Base-by-base conservation (phyloP, 1,140 invertebrate genomes). In the Gonatopus flavifemur region DNA sequence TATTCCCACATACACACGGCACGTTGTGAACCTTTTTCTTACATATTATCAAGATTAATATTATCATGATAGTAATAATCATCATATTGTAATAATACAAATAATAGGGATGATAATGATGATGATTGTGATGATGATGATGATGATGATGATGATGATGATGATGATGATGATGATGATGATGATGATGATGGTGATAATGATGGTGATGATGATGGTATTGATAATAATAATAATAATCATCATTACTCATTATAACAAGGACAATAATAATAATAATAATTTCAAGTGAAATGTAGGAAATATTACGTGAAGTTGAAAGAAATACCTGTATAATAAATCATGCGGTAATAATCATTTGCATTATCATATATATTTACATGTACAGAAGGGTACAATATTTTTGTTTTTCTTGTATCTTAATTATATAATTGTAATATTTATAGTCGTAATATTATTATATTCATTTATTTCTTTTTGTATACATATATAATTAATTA, bases 21-120 rank as follows among this genome's bases (percentile, higher is more conserved):
- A 88, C 86, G 84, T 87, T 86, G 86, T 88, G 85, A 88, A 87
- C 85, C 85, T 87, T 85, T n/a, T 83, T 86, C 85, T 86, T 87
- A 86, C 83, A 82, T 84, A 82, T 83, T 84, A 77, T 74, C 76
- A 75, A 74, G 76, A 76, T 70, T 70, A 72, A 72, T 55, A 62
- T 72, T 64, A 72, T 74, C 68, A 74, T 73, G 66, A 69, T 73
- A 69, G 72, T 74, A 59, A 71, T 74, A 47, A 65, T 72, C 47
- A 68, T 53, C 59, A 66, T 67, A 59, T 57, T 58, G 45, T 55
- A 30, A 10, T 44, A 32, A 20, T 44, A 19, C 52, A 53, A 60
- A 54, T 51, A 41, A 51, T 48, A 59, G 59, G 47, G 55, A 57
- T 28, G 46, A 59, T 42, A 48, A 57, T 55, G 49, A 55, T 31